Percentiles rank a stretch among this genome's conserved stretches.
Evolutionary conservation across 2,113 vertebrate genomes (phyloP).

Genomic region (Notechis scutatus): DNA sequence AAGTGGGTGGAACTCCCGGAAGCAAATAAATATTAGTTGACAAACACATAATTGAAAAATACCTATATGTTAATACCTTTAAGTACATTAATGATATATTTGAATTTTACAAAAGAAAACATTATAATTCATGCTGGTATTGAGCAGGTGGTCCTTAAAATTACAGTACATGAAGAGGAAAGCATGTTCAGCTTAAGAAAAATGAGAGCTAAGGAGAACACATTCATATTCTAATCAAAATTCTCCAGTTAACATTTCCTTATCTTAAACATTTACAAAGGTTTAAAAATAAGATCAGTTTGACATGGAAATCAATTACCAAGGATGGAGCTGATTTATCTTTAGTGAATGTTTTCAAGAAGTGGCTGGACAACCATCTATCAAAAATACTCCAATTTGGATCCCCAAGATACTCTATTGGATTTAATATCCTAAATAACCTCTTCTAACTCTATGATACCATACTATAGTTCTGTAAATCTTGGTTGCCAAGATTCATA

Average conservation of each 20-base stretch:
- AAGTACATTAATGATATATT: not conserved
- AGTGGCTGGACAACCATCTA: not conserved
- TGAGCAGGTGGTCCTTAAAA: not conserved
- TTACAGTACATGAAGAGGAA: not conserved
- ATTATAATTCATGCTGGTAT: not conserved
- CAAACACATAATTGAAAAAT: not conserved
- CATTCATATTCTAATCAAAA: not conserved
- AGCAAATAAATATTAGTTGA: not conserved
- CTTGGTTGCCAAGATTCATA: not conserved
- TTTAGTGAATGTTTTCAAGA: not conserved
- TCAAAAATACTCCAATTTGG: not conserved
- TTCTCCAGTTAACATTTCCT: not conserved
- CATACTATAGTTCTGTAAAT: not conserved
- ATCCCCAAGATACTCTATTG: not conserved
- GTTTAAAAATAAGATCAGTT: not conserved
- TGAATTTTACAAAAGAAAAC: not conserved
- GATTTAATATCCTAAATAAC: not conserved
- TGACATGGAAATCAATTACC: not conserved
- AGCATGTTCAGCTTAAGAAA: not conserved
- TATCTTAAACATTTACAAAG: not conserved
- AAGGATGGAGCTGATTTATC: not conserved
- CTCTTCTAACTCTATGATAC: not conserved
- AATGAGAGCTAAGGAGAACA: not conserved
- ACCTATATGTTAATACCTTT: not conserved
- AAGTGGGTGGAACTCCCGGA: not conserved